Percentiles rank a stretch among this genome's conserved stretches.
These are phyloP conservation scores for Rhynchonema sp. DNA, from an alignment of 2,888 invertebrate species.

Conservation along the genomic window DNA sequence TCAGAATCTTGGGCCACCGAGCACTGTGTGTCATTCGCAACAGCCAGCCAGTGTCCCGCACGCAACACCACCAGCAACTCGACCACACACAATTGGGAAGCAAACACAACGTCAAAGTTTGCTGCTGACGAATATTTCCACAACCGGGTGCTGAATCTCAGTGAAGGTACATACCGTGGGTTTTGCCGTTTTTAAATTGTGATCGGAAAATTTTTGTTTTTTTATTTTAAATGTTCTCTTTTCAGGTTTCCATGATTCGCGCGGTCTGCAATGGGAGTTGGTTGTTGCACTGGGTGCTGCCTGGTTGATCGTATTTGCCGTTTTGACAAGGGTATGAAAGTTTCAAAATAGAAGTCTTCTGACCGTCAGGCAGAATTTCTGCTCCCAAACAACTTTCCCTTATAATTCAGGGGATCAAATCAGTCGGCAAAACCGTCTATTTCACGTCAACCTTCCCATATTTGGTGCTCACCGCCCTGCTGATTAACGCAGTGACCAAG, in stretches of 20 bases:
- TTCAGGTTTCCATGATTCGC: slow-evolving; percentile 3
- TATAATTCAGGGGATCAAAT: slow-evolving; percentile 10
- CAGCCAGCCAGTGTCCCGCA: neutral
- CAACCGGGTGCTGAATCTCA: slow-evolving; percentile 4
- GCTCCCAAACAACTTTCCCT: too few relatives aligned
- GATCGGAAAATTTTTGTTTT: too few relatives aligned
- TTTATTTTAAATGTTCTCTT: too few relatives aligned
- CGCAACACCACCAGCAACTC: neutral
- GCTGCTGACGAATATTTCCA: slow-evolving; percentile 10
- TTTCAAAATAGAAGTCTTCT: too few relatives aligned
- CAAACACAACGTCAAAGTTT: neutral
- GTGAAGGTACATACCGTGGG: too few relatives aligned
- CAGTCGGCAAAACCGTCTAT: slow-evolving; percentile 9
- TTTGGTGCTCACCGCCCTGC: slow-evolving; percentile 6
- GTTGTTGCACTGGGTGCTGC: slow-evolving; percentile 4
- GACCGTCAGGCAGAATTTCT: too few relatives aligned
- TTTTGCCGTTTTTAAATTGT: too few relatives aligned
- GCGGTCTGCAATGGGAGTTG: slow-evolving; percentile 6
- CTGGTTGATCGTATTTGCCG: slow-evolving; percentile 10
- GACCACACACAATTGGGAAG: neutral
- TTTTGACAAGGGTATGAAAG: slow-evolving; percentile 4
- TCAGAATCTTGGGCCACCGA: slow-evolving; percentile 29
- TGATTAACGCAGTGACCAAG: slow-evolving; percentile 11
- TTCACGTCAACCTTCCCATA: slow-evolving; percentile 10
- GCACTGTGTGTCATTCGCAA: slow-evolving; percentile 7